Evolutionary conservation across 2,797 vertebrate genomes (phyloP).

Genomic region (Amphiprion clarkii): DNA sequence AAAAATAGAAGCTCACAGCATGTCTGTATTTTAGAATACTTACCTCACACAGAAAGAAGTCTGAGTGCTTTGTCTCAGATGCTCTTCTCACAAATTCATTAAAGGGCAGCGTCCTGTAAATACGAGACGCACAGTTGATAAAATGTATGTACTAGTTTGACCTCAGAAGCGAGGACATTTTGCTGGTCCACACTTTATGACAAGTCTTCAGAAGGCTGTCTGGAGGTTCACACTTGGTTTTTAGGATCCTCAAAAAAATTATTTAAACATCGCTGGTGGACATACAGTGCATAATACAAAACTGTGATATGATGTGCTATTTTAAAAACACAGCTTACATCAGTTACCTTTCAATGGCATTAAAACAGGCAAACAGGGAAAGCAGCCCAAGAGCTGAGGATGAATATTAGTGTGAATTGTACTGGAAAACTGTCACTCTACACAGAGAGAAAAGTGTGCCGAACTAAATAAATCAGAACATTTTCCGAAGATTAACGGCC

Average conservation of each 20-base stretch:
- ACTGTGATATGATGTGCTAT: slow-evolving; percentile 2
- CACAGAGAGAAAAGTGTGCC: slow-evolving; percentile 2
- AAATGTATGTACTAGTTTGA: no score
- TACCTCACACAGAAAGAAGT: slow-evolving; percentile 95
- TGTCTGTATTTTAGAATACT: not conserved
- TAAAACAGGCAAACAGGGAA: slow-evolving; percentile 31
- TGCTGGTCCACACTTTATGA: no score
- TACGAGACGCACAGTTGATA: accelerated
- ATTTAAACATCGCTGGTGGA: slow-evolving; percentile 1
- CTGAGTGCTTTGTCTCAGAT: slow-evolving; percentile 89
- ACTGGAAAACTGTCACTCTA: slow-evolving; percentile 18
- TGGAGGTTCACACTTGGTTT: no score
- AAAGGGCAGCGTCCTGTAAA: slow-evolving; percentile 93
- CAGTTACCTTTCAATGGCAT: slow-evolving; percentile 26
- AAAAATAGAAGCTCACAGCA: accelerated
- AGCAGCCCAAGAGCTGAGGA: not conserved
- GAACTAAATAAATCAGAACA: not conserved
- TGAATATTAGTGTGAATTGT: slow-evolving; percentile 11
- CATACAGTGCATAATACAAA: not conserved
- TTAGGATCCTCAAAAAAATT: not conserved
- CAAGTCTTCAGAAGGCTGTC: no score
- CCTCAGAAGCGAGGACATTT: no score
- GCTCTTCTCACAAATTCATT: slow-evolving; percentile 90
- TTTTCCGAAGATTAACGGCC: slow-evolving; percentile 23
- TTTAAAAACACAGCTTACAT: slow-evolving; percentile 18